phyloP scores from a whole-genome alignment of 2,113 vertebrate genomes.

The Illadopsis cleaveri region DNA sequence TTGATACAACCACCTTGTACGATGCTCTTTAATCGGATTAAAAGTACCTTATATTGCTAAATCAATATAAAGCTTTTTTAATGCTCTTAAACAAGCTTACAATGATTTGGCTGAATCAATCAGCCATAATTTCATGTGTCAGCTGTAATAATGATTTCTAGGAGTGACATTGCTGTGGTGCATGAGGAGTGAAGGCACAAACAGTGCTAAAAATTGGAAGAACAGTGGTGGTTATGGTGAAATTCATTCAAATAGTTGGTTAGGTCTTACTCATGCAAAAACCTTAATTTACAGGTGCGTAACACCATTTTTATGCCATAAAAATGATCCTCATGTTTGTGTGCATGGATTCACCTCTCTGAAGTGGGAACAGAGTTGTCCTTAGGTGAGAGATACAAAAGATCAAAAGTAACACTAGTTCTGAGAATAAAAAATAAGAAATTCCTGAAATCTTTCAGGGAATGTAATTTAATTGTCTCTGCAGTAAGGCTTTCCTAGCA shows the following conservation, averaged over 20 bases:
- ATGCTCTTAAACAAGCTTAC: slow-evolving; percentile 51
- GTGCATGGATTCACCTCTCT: neutral
- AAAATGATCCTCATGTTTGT: neutral
- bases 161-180: neutral
- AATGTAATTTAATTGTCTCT: neutral
- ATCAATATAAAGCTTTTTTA: slow-evolving; percentile 57
- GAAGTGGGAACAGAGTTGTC: neutral
- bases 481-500: neutral
- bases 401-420: neutral
- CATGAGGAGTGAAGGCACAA: neutral
- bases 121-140: neutral
- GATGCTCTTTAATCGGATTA: slow-evolving; percentile 38
- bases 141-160: neutral
- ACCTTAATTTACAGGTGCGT: neutral
- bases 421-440: neutral
- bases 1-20: neutral
- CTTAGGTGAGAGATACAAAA: neutral
- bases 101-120: slow-evolving; percentile 31
- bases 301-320: neutral
- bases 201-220: neutral
- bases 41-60: slow-evolving; percentile 29
- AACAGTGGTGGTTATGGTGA: neutral
- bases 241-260: neutral
- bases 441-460: neutral
- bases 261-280: neutral